A percentile compares a stretch with the other conserved stretches of the same genome.
phyloP scores from a whole-genome alignment of 1,140 invertebrate genomes.

The Cherax quadricarinatus region DNA sequence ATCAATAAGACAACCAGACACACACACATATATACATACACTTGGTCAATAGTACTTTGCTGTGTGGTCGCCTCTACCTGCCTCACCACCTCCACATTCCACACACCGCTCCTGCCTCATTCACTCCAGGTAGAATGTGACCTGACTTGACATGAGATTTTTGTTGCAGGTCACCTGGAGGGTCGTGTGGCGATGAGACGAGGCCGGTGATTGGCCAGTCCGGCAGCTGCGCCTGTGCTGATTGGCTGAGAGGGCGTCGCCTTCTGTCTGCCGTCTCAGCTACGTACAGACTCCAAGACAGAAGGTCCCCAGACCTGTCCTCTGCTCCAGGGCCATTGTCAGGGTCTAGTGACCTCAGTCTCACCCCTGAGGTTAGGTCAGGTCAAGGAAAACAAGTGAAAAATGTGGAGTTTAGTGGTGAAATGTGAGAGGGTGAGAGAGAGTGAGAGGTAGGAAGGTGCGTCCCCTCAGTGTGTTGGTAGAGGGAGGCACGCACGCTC shows the following conservation, averaged over 20 bases:
- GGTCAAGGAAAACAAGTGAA: not conserved
- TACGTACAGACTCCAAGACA: not conserved
- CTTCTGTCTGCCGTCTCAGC: slow-evolving; percentile 5
- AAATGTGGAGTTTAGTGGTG: not conserved
- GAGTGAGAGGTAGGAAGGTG: slow-evolving; percentile 7
- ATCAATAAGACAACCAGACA: slow-evolving; percentile 26
- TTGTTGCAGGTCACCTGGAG: slow-evolving; percentile 63
- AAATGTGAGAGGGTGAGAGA: not conserved
- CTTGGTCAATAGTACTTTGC: slow-evolving; percentile 36
- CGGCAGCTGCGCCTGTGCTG: slow-evolving; percentile 59
- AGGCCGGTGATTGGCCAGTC: slow-evolving; percentile 42
- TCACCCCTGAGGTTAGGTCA: not conserved
- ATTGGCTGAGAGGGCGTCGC: slow-evolving; percentile 64
- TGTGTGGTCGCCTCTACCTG: not conserved
- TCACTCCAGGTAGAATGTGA: slow-evolving; percentile 14
- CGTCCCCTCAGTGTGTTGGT: slow-evolving; percentile 16
- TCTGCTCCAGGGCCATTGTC: not conserved
- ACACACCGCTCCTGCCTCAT: not conserved
- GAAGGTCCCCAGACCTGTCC: not conserved
- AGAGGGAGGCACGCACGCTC: slow-evolving; percentile 43
- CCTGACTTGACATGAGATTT: slow-evolving; percentile 56
- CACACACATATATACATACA: no score
- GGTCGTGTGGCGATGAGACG: slow-evolving; percentile 20
- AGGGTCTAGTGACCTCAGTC: not conserved
- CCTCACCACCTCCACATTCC: not conserved